Percentiles rank a stretch among this genome's conserved stretches.
phyloP scores from a whole-genome alignment of 2,888 invertebrate genomes.

The Macrosiphum euphorbiae region DNA sequence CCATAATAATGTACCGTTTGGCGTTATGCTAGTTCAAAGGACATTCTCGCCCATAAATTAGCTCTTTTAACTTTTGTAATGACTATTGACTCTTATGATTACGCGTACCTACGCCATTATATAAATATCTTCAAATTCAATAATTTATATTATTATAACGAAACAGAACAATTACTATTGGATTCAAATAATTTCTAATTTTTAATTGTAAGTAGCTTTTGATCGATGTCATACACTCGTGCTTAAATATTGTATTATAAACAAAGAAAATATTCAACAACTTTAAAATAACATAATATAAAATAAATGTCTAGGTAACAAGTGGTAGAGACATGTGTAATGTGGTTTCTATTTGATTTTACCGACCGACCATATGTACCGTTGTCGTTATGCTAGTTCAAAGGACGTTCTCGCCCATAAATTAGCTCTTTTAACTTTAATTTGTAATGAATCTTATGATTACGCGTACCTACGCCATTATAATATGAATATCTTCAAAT shows the following conservation, averaged over 20 bases:
- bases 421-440: constrained; percentile 16
- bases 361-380: not conserved
- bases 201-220: not conserved
- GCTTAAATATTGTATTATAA: not conserved
- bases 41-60: not conserved
- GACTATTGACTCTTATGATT: not conserved
- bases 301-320: not conserved
- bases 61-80: constrained; percentile 14
- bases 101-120: too few relatives aligned
- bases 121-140: not conserved
- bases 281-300: not conserved
- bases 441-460: not conserved
- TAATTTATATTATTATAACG: not conserved
- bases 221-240: not conserved
- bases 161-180: not conserved
- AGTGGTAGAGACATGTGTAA: not conserved
- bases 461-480: not conserved
- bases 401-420: not conserved
- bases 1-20: not conserved
- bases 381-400: not conserved
- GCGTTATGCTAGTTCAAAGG: not conserved
- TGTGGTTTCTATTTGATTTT: not conserved
- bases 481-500: not conserved
- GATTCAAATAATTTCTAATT: not conserved
- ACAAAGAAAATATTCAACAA: not conserved